Base-by-base conservation (phyloP, 2,797 vertebrate species). In the Odontamblyopus rebecca region DNA sequence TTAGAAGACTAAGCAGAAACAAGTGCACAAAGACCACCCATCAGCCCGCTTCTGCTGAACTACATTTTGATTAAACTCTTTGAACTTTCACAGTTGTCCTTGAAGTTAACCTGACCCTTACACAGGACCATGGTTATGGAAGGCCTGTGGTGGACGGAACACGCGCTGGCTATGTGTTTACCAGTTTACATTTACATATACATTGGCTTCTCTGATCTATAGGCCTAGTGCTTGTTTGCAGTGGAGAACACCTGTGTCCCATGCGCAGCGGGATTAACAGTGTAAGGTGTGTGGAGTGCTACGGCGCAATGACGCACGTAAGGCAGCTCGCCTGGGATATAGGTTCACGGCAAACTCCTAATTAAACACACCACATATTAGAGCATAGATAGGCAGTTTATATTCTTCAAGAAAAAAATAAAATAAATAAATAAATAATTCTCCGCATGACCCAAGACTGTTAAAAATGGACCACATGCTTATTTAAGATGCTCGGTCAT, bases 1-100 rank as follows among this genome's bases (percentile, higher is more conserved):
- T 89, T 90, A 85, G 81, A 72, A 85, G 80, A 63, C 76, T 85
- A 84, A 87, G 86, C 90, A 93, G 88, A 92, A 82, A 89, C 89
- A 90, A 92, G 90, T 86, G 86, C 70, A 71, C 27, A 9, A 80
- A 77, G 92, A 93, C 92, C 93, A 94, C 92, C 92, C 92, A 92
- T 91, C 86, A 91, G 82, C 69, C 74, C 35, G 80, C 87, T 88
- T 90, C 81, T 92, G 90, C 92, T 89, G 88, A 89, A 38, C 86
- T 81, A 19, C 71, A 73, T 82, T 75, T 70, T 73, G 74, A 85
- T 86, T 83, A 85, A 88, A 79, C 84, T 88, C 78, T 77, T 73
- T 82, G 86, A 82, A 92, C 91, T 90, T 85, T 76, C 65, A 74
- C 87, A 79, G 87, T 90, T 88, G 90, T 88, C 88, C 81, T 93